These are phyloP conservation scores for human (Homo sapiens) DNA, from an alignment of 2,113 vertebrate genomes.

Conservation along the genomic window DNA sequence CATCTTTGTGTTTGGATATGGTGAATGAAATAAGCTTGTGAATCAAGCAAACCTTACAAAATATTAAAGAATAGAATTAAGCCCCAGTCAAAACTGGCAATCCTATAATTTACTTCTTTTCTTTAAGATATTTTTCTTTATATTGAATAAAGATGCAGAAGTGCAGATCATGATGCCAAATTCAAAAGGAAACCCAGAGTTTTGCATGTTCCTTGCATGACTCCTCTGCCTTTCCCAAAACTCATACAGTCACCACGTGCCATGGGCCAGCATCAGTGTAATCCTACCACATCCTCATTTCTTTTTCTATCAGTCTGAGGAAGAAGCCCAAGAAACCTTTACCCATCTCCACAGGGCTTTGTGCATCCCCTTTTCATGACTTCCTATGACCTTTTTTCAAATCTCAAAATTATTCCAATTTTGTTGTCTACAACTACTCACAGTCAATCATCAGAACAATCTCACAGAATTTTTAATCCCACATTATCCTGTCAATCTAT, in stretches of 20 bases:
- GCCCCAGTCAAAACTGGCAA: not conserved
- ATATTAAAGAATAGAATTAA: not conserved
- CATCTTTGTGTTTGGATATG: not conserved
- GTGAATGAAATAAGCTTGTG: not conserved
- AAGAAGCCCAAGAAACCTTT: too few species aligned
- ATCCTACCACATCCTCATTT: accelerated
- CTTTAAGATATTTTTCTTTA: not conserved
- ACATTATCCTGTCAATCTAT: not conserved
- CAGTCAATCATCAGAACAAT: not conserved
- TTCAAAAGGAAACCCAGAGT: not conserved
- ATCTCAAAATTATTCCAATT: not conserved
- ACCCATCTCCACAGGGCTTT: not conserved
- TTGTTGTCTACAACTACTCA: not conserved
- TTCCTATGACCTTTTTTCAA: not conserved
- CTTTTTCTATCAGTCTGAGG: not conserved
- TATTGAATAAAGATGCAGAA: not conserved
- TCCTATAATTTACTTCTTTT: not conserved
- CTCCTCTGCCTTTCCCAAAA: too few species aligned
- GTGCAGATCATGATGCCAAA: not conserved
- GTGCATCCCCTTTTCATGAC: accelerated
- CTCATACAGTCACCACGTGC: too few species aligned
- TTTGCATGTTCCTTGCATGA: not conserved
- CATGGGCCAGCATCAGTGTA: too few species aligned
- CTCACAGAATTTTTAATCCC: not conserved
- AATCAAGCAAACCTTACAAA: not conserved